Conservation (phyloP, 2,888 invertebrate genomes). For the Plebejus argus region DNA sequence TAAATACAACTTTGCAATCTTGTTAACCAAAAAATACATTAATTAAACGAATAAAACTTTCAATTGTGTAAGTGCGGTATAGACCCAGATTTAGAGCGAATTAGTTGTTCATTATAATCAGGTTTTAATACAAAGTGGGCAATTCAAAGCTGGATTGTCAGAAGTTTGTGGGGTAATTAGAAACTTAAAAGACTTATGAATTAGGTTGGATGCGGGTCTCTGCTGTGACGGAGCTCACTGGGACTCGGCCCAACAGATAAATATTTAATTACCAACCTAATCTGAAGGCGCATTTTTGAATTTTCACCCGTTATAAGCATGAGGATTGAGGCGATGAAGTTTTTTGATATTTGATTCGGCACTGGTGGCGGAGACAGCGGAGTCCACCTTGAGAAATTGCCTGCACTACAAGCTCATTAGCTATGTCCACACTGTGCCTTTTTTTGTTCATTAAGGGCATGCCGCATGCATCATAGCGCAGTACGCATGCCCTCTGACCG, state of each 20-base stretch:
- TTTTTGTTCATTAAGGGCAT: too few species aligned
- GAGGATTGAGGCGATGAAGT: too few species aligned
- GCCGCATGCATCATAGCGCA: too few species aligned
- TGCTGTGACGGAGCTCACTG: not conserved
- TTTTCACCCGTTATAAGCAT: not conserved
- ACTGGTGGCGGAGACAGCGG: too few species aligned
- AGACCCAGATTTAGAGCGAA: not conserved
- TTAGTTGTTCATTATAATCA: not conserved
- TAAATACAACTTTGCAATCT: not conserved
- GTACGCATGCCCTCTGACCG: too few species aligned
- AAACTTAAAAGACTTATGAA: constrained; percentile 19
- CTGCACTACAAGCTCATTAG: too few species aligned
- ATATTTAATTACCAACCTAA: not conserved
- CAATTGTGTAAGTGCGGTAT: not conserved
- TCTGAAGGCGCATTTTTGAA: not conserved
- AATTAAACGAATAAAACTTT: not conserved
- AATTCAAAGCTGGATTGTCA: constrained; percentile 8
- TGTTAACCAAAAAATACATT: not conserved
- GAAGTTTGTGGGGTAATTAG: constrained; percentile 1
- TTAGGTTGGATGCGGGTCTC: not conserved
- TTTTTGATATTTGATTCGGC: too few species aligned
- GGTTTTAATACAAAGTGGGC: constrained; percentile 18
- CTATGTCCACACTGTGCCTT: too few species aligned
- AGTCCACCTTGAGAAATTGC: too few species aligned
- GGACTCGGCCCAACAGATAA: not conserved